These are phyloP conservation scores for Tyrannus savana DNA, from an alignment of 2,113 vertebrate genomes.

Conservation along the genomic window DNA sequence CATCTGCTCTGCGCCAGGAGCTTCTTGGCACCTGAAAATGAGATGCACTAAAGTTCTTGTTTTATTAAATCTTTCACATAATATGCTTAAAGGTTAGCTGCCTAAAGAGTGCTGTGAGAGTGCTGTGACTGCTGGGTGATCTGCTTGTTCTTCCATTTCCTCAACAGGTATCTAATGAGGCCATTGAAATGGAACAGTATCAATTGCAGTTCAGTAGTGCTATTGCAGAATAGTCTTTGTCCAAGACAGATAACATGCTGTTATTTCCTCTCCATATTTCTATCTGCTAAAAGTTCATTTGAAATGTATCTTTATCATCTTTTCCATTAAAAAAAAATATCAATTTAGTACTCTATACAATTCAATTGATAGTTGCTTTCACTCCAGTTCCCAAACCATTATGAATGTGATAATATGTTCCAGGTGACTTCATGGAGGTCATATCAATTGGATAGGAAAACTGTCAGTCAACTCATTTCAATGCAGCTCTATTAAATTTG, in stretches of 20 bases:
- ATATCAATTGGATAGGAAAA: neutral
- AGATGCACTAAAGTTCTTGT: neutral
- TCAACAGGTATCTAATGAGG: neutral
- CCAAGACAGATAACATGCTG: neutral
- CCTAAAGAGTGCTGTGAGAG: neutral
- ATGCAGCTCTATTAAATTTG: neutral
- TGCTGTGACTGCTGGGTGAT: neutral
- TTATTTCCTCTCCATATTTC: neutral
- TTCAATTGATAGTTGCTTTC: neutral
- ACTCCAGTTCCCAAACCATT: neutral
- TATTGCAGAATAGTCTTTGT: neutral
- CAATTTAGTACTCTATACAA: neutral
- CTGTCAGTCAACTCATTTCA: neutral
- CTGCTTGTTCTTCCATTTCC: neutral
- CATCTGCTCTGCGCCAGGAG: neutral
- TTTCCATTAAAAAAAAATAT: neutral
- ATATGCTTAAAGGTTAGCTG: neutral
- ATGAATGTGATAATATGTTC: neutral
- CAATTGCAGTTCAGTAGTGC: neutral
- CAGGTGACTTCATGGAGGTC: neutral
- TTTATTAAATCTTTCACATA: neutral
- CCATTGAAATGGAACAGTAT: neutral
- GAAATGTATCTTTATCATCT: neutral
- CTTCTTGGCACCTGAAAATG: constrained; percentile 2
- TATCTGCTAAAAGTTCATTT: neutral